These are phyloP conservation scores for Micropoecilia bifurca DNA, from an alignment of 2,797 vertebrate genomes.

Conservation along the genomic window DNA sequence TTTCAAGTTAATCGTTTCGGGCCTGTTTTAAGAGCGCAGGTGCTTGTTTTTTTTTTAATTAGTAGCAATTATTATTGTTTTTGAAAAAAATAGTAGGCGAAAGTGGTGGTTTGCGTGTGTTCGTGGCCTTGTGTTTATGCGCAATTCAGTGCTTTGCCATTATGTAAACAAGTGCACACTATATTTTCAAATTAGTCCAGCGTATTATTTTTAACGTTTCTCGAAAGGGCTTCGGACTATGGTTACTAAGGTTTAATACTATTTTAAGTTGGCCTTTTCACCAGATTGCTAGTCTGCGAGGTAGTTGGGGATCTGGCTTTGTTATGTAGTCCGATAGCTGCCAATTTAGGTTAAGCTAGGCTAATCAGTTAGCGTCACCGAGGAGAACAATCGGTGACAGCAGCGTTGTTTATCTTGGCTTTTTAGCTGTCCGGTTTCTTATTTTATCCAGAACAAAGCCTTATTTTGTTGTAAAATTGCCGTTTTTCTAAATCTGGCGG, in stretches of 20 bases:
- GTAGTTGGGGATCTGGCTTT: constrained; percentile 52
- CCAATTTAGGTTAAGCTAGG: constrained; percentile 71
- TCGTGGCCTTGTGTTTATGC: constrained; percentile 72
- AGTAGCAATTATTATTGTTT: not conserved
- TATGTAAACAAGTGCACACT: constrained; percentile 69
- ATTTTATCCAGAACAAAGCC: not conserved
- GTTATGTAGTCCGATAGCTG: constrained; percentile 64
- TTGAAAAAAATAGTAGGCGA: constrained; percentile 24
- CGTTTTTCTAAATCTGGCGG: not conserved
- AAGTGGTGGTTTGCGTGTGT: constrained; percentile 50
- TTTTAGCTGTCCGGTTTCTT: not conserved
- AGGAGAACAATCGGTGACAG: constrained; percentile 18
- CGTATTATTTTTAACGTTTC: not conserved
- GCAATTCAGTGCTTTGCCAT: constrained; percentile 65
- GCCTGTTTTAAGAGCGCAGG: constrained; percentile 23
- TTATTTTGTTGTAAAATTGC: not conserved
- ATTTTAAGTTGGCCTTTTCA: not conserved
- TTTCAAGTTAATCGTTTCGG: constrained; percentile 24
- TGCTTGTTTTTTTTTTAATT: constrained; percentile 30
- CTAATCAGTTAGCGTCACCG: constrained; percentile 59
- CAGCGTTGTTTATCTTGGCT: not conserved
- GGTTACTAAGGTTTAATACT: not conserved
- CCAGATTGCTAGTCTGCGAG: constrained; percentile 34
- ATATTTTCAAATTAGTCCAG: not conserved
- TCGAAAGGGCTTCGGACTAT: not conserved